Evolutionary conservation across 2,113 vertebrate genomes (phyloP), one percentile per base, ranked within the genome.

Genomic region (Micronycteris hirsuta): DNA sequence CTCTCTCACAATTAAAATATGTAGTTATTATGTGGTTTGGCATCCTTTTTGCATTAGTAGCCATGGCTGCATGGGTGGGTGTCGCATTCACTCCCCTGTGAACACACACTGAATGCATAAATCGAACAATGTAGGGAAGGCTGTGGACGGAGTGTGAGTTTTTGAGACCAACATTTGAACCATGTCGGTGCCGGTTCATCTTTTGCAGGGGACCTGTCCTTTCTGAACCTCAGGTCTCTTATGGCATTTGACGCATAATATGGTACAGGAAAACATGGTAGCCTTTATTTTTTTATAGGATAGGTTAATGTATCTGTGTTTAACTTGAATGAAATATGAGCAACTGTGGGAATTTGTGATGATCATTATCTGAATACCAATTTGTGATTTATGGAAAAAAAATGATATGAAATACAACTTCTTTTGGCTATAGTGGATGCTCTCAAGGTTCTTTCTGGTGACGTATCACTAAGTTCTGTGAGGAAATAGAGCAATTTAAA

Each of bases 61-160:
- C 3, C 38, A 12, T 54, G n/a, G 61, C 20, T 38, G 4, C 38
- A 2, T 20, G 0, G 28, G 41, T 61, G 65, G 36, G 20, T 10
- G 1, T 70, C 56, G 9, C 28, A 33, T n/a, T 78, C 19, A 2
- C 14, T 56, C 10, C 28, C 33, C 1, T 2, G 22, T 14, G 41
- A 67, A 43, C 1, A 1, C 1, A 17, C 20, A 15, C n/a, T 6
- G 31, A 38, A 9, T 24, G n/a, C 31, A 8, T 0, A 49, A 16
- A 10, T 4, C 10, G 41, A 65, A 65, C 0, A 4, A 0, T 0
- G 0, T 12, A 3, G 28, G 7, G 7, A 26, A 54, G 15, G 16
- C 52, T 11, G 0, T 16, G 14, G 45, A 26, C 15, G 31, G 31
- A 33, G 7, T 3, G 3, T 5, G 33, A 36, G 9, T 17, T 61